phyloP scores from a whole-genome alignment of 2,113 vertebrate genomes.

The Colinus virginianus region DNA sequence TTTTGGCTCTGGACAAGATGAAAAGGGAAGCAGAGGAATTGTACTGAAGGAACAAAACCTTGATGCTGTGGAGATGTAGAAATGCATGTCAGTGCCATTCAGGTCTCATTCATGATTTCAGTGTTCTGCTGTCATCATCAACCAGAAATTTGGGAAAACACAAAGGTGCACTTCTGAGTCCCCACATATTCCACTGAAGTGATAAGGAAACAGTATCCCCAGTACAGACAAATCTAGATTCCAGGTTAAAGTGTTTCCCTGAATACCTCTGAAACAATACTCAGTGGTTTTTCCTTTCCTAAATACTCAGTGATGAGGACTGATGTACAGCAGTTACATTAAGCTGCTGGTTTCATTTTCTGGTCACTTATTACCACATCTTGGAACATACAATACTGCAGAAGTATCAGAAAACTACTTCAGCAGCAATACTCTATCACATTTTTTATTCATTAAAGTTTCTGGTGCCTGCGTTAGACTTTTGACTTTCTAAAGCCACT shows the following conservation, averaged over 20 bases:
- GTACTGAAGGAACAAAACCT: neutral
- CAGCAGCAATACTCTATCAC: neutral
- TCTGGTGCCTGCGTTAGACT: slow-evolving; percentile 47
- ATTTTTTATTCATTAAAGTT: slow-evolving; percentile 65
- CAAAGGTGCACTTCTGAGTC: neutral
- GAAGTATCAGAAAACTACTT: slow-evolving; percentile 55
- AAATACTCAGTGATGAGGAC: neutral
- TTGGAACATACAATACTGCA: neutral
- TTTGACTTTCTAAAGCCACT: slow-evolving; percentile 70
- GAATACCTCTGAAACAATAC: neutral
- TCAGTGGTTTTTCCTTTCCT: neutral
- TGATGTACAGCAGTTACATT: neutral
- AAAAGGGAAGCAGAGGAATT: neutral
- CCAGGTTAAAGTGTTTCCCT: neutral
- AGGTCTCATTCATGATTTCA: neutral
- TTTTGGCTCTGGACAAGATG: neutral
- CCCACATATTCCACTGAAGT: neutral
- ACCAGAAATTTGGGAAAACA: neutral
- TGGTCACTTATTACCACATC: neutral
- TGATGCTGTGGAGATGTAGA: neutral
- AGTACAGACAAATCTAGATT: neutral
- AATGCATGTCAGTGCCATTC: neutral
- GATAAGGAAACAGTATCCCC: neutral
- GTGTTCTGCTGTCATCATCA: neutral
- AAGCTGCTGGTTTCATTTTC: neutral